These are phyloP conservation scores for Elaphurus davidianus DNA, from an alignment of 2,113 vertebrate species.

Conservation along the genomic window DNA sequence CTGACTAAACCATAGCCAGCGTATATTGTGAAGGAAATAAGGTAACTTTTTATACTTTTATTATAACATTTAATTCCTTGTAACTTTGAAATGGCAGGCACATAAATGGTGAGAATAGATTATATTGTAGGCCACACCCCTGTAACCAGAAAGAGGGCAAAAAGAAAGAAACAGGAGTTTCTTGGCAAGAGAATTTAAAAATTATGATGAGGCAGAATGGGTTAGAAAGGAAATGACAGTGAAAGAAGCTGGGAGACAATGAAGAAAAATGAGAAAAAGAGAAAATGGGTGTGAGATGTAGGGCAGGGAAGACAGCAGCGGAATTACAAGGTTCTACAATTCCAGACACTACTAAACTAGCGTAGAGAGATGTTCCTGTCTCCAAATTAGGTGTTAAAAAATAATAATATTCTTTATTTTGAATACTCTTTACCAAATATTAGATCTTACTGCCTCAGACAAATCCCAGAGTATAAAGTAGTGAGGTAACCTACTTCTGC, in stretches of 20 bases:
- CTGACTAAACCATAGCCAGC: background rate
- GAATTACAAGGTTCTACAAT: background rate
- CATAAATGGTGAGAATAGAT: background rate
- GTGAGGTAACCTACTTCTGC: background rate
- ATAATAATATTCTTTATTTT: background rate
- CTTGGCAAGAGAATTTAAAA: background rate
- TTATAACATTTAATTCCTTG: background rate
- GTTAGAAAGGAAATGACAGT: background rate
- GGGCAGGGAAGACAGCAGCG: fast-evolving
- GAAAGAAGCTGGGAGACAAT: background rate
- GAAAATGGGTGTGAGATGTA: fast-evolving
- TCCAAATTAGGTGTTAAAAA: background rate
- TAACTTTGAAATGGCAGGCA: background rate
- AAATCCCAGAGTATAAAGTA: background rate
- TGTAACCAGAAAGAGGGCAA: background rate
- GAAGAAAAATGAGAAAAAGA: background rate
- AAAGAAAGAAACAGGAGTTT: background rate
- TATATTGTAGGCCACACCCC: background rate
- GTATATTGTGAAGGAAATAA: background rate
- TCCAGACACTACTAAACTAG: background rate
- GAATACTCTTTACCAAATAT: background rate
- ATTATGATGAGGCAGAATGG: background rate
- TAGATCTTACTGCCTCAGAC: background rate
- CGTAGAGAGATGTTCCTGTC: background rate
- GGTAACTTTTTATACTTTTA: background rate